Evolutionary conservation across 2,888 invertebrate species (phyloP), one percentile per base, ranked within the genome.

Genomic region (Callosobruchus maculatus): DNA sequence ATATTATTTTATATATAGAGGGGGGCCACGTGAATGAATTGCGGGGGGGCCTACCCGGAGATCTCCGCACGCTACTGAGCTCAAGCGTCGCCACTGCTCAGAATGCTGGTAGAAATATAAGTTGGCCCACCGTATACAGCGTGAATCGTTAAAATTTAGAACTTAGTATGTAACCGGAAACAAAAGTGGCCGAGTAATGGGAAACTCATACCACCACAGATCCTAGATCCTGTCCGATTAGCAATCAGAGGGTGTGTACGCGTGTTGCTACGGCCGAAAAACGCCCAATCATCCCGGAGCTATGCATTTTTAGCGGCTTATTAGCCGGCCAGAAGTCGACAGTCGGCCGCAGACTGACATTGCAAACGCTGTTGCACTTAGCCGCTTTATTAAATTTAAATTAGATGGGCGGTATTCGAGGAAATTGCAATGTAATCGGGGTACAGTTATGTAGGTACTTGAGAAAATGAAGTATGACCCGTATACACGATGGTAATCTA

Each of bases 281-380:
- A 78, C 82, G 84, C 84, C 78, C 75, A 79, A 81, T 84, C 84
- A 84, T 84, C 80, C 77, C 77, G 74, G 76, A 72, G 78, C 82
- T 82, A 83, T 84, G 83, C 82, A 83, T 84, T 84, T 84, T 80
- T 82, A 80, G 78, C 78, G 78, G 78, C 81, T 82, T 18, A 49
- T 49, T 49, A 49, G 49, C 13, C 13, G 49, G 49, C 18, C 7
- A 26, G 26, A 7, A 49, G 49, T 49, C 49, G 13, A 13, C 5
- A 26, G 7, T 49, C 49, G 49, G 18, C 49, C 13, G 49, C 49
- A 49, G 13, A 49, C 49, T 49, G 49, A 49, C 49, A 18, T 49
- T 49, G 49, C 49, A 49, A 49, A 49, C 13, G 49, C 49, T 49
- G 49, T 49, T 49, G 49, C 49, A 49, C 49, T 49, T 49, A 49